Conservation (phyloP, 2,797 vertebrate genomes). For the Cygnus olor region DNA sequence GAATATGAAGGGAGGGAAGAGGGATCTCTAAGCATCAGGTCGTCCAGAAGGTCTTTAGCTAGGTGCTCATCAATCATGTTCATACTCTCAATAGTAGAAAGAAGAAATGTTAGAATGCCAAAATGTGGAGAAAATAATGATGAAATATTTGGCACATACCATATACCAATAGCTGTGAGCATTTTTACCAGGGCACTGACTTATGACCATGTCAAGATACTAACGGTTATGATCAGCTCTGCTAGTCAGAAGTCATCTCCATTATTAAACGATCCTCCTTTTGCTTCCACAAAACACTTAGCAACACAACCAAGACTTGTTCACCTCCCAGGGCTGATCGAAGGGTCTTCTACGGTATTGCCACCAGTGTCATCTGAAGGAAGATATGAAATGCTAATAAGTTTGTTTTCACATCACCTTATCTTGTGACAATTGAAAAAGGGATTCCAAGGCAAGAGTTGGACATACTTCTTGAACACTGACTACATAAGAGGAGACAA, state of each 20-base stretch:
- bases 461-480: not conserved
- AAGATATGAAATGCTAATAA: not conserved
- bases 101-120: not conserved
- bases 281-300: not conserved
- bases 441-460: not conserved
- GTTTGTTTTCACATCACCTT: not conserved
- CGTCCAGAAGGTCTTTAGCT: not conserved
- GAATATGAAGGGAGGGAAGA: not conserved
- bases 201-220: not conserved
- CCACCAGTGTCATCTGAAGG: not conserved
- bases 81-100: not conserved
- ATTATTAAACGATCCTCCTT: not conserved
- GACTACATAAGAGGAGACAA: not conserved
- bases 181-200: not conserved
- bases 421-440: not conserved
- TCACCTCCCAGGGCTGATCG: not conserved
- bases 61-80: not conserved
- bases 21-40: not conserved
- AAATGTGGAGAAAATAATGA: not conserved
- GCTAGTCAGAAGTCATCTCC: not conserved
- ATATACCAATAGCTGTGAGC: not conserved
- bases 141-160: not conserved
- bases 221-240: not conserved
- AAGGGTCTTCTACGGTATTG: not conserved
- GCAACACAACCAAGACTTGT: not conserved